Evolutionary conservation across 2,888 invertebrate genomes (phyloP), one percentile per base, ranked within the genome.

Genomic region (Meteorus cinctellus): DNA sequence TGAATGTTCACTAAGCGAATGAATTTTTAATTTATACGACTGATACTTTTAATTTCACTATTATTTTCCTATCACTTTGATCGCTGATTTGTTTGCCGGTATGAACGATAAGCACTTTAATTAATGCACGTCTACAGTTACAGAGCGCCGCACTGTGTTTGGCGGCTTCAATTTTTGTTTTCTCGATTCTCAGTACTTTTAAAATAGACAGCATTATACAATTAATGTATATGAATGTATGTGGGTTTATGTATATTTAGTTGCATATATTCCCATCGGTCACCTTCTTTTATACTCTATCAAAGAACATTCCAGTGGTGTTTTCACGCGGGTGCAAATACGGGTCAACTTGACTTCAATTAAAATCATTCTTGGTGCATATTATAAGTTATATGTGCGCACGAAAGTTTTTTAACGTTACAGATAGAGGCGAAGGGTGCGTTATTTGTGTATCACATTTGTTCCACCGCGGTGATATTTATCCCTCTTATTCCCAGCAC

Each of bases 41-140:
- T 55, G 55, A 55, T 55, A 55, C 55, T 55, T 55, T 55, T 55
- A 71, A 71, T 71, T 62, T 71, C 71, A 71, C 71, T 71, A 45
- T 71, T 62, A 71, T 71, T 71, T 62, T 45, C 36, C 62, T 71
- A 62, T 71, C 27, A 45, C 29, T 36, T 34, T 10, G 34, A 71
- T 71, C 71, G n/a, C 60, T 62, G 60, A 71, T 62, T 71, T 71
- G 62, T 41, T 71, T 27, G 5, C 41, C 36, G 36, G 24, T 19
- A 27, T 36, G 60, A 27, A 62, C 62, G 71, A 55, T 29, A 71
- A 71, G 34, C 19, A 69, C 16, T 55, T 48, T 55, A 69, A 69
- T 69, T 69, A 69, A 69, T 69, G 69, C 27, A 69, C 29, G 29
- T 51, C 31, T 48, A 31, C 29, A 24, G 34, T 59, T 36, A 60